Evolutionary conservation across 2,797 vertebrate species (phyloP).

Genomic region (Phaenicophaeus curvirostris): DNA sequence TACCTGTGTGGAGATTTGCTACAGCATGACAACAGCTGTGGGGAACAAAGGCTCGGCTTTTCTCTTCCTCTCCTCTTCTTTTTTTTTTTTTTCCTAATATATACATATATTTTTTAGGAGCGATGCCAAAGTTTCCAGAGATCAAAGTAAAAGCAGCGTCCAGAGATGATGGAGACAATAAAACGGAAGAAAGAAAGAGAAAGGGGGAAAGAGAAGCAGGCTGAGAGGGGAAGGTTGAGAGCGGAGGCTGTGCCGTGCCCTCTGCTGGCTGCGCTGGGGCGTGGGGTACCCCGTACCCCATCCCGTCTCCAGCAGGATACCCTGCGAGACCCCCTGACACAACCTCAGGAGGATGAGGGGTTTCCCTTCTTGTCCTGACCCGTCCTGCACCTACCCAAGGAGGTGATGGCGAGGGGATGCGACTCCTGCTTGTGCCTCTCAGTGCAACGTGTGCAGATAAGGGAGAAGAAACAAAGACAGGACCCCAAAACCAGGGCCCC

Average conservation of each 20-base stretch:
- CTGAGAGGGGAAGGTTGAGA: not conserved
- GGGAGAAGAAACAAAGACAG: not conserved
- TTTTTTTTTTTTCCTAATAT: not conserved
- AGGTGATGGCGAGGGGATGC: rapidly evolving
- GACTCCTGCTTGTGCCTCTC: not conserved
- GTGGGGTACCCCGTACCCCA: rapidly evolving
- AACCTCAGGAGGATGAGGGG: rapidly evolving
- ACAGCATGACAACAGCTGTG: conserved; percentile 68
- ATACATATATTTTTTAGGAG: conserved; percentile 37
- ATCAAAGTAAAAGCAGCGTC: conserved; percentile 66
- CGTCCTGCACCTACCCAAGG: not conserved
- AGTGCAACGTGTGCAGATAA: not conserved
- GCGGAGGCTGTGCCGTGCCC: conserved; percentile 10
- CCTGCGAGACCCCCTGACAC: rapidly evolving
- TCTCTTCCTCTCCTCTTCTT: not conserved
- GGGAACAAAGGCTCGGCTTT: conserved; percentile 71
- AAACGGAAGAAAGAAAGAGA: conserved; percentile 8
- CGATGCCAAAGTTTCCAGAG: conserved; percentile 61
- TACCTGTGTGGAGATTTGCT: conserved; percentile 68
- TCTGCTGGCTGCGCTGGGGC: conserved; percentile 18
- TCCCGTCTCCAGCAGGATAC: rapidly evolving
- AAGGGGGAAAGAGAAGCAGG: not conserved
- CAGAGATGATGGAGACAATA: conserved; percentile 66
- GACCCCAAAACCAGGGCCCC: not conserved
- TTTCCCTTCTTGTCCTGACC: not conserved